A percentile compares a stretch with the other conserved stretches of the same genome.
Evolutionary conservation across 1,140 invertebrate genomes (phyloP).

Genomic region (Ostrea edulis): DNA sequence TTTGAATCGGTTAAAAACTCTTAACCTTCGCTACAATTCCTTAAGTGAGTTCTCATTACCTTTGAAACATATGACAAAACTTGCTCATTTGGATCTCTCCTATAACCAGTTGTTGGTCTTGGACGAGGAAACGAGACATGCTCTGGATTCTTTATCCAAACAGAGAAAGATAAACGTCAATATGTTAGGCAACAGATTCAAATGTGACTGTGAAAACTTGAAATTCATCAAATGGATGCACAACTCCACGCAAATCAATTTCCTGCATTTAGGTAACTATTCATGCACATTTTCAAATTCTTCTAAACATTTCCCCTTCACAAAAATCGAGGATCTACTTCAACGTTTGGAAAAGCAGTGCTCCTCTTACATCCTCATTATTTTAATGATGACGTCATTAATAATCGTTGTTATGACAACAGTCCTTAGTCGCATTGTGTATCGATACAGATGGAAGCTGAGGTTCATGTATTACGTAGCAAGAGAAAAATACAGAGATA

Average conservation of each 20-base stretch:
- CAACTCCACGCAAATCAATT: not conserved
- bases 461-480: constrained; percentile 19
- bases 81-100: not conserved
- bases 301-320: not conserved
- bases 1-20: not conserved
- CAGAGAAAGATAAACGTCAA: not conserved
- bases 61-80: constrained; percentile 7
- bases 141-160: not conserved
- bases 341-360: not conserved
- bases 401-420: not conserved
- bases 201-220: constrained; percentile 11
- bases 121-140: not conserved
- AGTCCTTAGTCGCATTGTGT: not conserved
- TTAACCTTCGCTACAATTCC: not conserved
- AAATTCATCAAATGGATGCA: constrained; percentile 15
- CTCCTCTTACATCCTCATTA: not conserved
- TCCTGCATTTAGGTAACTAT: not conserved
- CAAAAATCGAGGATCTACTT: not conserved
- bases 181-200: not conserved
- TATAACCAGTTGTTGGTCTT: not conserved
- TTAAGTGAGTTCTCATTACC: not conserved
- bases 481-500: constrained; percentile 3
- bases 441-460: constrained; percentile 21
- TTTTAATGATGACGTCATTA: not conserved
- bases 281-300: not conserved